Evolutionary conservation across 2,113 vertebrate genomes (phyloP).

Genomic region (Calonectris borealis): DNA sequence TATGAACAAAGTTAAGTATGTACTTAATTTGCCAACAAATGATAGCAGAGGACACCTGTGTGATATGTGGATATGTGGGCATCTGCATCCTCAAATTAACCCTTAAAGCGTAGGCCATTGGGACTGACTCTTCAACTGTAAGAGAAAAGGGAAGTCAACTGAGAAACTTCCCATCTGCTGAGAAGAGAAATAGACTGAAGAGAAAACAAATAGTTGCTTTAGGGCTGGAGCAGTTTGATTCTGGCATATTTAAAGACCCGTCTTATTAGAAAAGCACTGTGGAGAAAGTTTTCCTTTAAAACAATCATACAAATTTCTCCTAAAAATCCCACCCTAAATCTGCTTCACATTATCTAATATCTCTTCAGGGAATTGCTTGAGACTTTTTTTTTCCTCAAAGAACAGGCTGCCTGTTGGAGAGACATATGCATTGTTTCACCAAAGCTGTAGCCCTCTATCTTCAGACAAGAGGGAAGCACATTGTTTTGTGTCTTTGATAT

Average conservation of each 20-base stretch:
- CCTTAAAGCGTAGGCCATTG: background rate
- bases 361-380: conserved; percentile 26
- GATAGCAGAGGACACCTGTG: background rate
- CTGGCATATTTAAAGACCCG: background rate
- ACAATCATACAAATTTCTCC: background rate
- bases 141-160: background rate
- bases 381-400: background rate
- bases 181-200: background rate
- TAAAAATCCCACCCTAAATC: conserved; percentile 38
- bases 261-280: conserved; percentile 7
- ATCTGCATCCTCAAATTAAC: background rate
- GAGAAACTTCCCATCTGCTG: background rate
- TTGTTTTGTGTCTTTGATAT: conserved; percentile 54
- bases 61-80: background rate
- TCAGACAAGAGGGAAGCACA: conserved; percentile 44
- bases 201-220: background rate
- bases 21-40: background rate
- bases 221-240: background rate
- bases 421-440: conserved; percentile 47
- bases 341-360: conserved; percentile 10
- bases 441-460: conserved; percentile 29
- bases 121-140: background rate
- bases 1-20: background rate
- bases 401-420: conserved; percentile 11
- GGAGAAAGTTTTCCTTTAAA: conserved; percentile 58